Percentiles rank a stretch among this genome's conserved stretches.
Conservation (phyloP, 2,797 vertebrate species). For the Coregonus suidteri region DNA sequence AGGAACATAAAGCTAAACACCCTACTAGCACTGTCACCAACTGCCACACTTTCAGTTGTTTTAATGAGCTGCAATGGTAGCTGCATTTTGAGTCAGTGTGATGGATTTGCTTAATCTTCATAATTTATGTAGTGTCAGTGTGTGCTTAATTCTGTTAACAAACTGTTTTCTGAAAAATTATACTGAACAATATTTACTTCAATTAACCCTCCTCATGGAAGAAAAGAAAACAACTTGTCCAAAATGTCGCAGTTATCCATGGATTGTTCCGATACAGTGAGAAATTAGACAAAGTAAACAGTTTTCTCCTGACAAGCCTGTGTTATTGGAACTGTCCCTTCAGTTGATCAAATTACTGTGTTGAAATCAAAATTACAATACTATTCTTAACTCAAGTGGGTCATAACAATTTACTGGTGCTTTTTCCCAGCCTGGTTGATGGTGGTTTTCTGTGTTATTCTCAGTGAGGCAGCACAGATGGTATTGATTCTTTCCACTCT, state of each 20-base stretch:
- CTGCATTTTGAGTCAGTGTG: constrained; percentile 18
- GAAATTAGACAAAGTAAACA: too few relatives aligned
- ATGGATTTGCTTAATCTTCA: constrained; percentile 33
- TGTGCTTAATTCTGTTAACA: not conserved
- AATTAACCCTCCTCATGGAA: not conserved
- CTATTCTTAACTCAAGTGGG: too few relatives aligned
- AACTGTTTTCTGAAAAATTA: not conserved
- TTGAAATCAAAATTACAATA: not conserved
- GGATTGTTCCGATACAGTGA: too few relatives aligned
- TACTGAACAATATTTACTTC: not conserved
- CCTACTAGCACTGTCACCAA: constrained; percentile 1
- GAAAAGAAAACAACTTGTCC: too few relatives aligned
- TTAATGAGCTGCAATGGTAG: constrained; percentile 35
- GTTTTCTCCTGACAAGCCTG: not conserved
- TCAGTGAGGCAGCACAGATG: too few relatives aligned
- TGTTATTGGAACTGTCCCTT: not conserved
- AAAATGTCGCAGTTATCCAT: too few relatives aligned
- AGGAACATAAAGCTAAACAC: constrained; percentile 9
- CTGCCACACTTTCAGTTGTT: constrained; percentile 30
- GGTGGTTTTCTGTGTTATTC: too few relatives aligned
- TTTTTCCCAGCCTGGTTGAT: too few relatives aligned
- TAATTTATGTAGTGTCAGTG: constrained; percentile 19
- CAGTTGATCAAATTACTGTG: not conserved
- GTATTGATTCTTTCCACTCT: too few relatives aligned
- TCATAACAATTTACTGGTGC: too few relatives aligned